Percentiles rank a stretch among this genome's conserved stretches.
These are phyloP conservation scores for Siphlonurus alternatus DNA, from an alignment of 2,888 invertebrate species.

Conservation along the genomic window DNA sequence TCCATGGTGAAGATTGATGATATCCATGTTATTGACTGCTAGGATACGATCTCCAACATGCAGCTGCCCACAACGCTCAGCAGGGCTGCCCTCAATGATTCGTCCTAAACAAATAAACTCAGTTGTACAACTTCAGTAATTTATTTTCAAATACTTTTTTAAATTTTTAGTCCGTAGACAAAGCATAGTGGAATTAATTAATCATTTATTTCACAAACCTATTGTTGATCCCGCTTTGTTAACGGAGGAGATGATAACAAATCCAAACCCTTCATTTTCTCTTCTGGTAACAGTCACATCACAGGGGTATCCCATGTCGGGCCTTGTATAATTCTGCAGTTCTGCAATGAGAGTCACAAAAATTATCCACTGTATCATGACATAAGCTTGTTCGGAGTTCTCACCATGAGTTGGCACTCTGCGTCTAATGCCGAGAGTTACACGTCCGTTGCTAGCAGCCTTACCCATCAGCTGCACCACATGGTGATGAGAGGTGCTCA, in stretches of 20 bases:
- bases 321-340: constrained; percentile 24
- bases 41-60: constrained; percentile 91
- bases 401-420: constrained; percentile 23
- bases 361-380: neutral
- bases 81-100: constrained; percentile 88
- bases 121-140: neutral
- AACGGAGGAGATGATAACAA: constrained; percentile 93
- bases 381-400: neutral
- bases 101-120: constrained; percentile 44
- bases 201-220: constrained; percentile 33
- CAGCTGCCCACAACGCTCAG: constrained; percentile 78
- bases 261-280: constrained; percentile 96
- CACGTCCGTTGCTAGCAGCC: constrained; percentile 75
- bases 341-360: constrained; percentile 25
- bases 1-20: constrained; percentile 82
- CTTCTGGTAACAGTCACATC: constrained; percentile 80
- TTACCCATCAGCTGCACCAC: constrained; percentile 85
- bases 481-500: constrained; percentile 78
- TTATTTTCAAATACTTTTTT: neutral
- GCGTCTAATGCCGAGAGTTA: constrained; percentile 58
- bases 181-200: too few relatives aligned
- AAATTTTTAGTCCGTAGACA: neutral
- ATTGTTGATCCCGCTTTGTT: constrained; percentile 79
- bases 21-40: constrained; percentile 85
- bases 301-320: constrained; percentile 47